phyloP scores from a whole-genome alignment of 2,797 vertebrate genomes.

The Sylvilagus floridanus region DNA sequence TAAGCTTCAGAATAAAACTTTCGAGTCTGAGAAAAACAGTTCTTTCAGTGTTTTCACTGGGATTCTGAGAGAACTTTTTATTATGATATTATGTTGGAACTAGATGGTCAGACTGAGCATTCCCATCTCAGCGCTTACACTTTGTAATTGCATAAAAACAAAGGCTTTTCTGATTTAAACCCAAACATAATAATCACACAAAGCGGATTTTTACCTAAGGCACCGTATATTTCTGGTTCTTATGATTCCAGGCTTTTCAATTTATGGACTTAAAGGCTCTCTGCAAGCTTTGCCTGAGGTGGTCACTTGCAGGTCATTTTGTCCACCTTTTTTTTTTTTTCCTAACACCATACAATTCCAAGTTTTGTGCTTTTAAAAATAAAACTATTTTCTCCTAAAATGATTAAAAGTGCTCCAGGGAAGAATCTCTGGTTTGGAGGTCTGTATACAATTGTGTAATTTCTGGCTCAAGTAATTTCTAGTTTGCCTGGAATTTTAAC shows the following conservation, averaged over 20 bases:
- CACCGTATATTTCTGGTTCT: not conserved
- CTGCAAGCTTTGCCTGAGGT: not conserved
- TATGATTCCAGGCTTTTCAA: constrained; percentile 12
- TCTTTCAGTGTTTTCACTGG: not conserved
- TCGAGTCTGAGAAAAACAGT: not conserved
- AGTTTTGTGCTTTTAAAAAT: constrained; percentile 69
- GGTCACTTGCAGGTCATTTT: constrained; percentile 48
- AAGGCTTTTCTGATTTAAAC: constrained; percentile 52
- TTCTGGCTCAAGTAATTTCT: constrained; percentile 75
- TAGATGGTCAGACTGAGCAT: not conserved
- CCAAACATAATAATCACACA: constrained; percentile 43
- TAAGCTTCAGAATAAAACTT: constrained; percentile 42
- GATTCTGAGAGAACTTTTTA: not conserved
- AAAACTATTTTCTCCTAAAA: constrained; percentile 73
- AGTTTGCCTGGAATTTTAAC: constrained; percentile 81
- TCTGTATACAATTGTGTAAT: constrained; percentile 61
- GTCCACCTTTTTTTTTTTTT: not conserved
- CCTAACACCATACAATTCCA: constrained; percentile 27
- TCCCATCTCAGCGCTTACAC: constrained; percentile 45
- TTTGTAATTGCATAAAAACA: constrained; percentile 49
- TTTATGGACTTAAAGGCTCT: constrained; percentile 42
- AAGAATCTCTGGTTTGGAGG: constrained; percentile 74
- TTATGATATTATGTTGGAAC: constrained; percentile 8
- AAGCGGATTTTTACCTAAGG: constrained; percentile 30
- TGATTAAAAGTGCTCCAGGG: constrained; percentile 68